Conservation (phyloP, 2,113 vertebrate species). For the Seriola dumerili region DNA sequence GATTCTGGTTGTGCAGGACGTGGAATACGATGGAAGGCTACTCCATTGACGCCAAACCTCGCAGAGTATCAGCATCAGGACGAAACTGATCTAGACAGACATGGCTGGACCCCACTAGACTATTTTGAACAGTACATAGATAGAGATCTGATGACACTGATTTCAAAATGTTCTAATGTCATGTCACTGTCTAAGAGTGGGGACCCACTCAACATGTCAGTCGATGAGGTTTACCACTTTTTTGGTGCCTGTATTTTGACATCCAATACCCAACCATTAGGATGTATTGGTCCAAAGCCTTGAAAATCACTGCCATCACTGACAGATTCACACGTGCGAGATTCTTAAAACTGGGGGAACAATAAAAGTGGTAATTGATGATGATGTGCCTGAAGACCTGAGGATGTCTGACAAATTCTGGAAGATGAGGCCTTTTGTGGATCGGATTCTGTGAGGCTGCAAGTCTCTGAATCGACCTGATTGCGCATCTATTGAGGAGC, state of each 20-base stretch:
- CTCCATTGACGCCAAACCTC: neutral
- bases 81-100: neutral
- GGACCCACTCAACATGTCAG: neutral
- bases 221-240: constrained; percentile 7
- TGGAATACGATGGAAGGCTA: constrained; percentile 7
- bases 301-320: neutral
- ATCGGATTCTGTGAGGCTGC: constrained; percentile 12
- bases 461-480: neutral
- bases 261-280: constrained; percentile 14
- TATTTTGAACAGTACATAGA: constrained; percentile 22
- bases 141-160: neutral
- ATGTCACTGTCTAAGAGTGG: constrained; percentile 13
- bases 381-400: neutral
- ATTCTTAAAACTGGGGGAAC: constrained; percentile 13
- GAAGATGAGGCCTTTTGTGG: constrained; percentile 24
- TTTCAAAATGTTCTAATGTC: constrained; percentile 27
- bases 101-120: neutral
- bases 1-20: constrained; percentile 9
- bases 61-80: constrained; percentile 10
- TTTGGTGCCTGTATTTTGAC: constrained; percentile 24
- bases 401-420: constrained; percentile 2
- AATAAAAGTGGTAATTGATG: neutral
- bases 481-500: neutral
- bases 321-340: rapidly evolving
- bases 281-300: constrained; percentile 6